These are phyloP conservation scores for Spodoptera exigua DNA, from an alignment of 2,888 invertebrate genomes.

Conservation along the genomic window DNA sequence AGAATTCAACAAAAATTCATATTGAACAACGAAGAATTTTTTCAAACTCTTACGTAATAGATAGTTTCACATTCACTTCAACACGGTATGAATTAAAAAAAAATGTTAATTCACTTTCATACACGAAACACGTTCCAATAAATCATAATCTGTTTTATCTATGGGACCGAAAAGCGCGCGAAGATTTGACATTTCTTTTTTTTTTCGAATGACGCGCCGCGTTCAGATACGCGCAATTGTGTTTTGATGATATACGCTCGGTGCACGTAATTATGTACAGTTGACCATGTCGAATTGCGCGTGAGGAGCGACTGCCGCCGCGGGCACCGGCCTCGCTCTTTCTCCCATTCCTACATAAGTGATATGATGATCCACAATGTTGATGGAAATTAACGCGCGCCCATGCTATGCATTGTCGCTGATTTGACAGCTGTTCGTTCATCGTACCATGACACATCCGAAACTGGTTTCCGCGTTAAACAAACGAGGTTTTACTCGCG, in stretches of 20 bases:
- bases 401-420: slow-evolving; percentile 65
- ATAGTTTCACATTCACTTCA: slow-evolving; percentile 85
- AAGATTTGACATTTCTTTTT: slow-evolving; percentile 68
- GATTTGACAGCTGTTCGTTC: slow-evolving; percentile 67
- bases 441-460: slow-evolving; percentile 39
- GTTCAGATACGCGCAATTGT: slow-evolving; percentile 66
- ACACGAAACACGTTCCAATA: slow-evolving; percentile 77
- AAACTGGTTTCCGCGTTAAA: slow-evolving; percentile 58
- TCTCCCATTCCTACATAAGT: slow-evolving; percentile 87
- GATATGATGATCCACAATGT: slow-evolving; percentile 76
- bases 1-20: slow-evolving; percentile 68
- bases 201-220: slow-evolving; percentile 57
- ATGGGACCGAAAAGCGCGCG: slow-evolving; percentile 68
- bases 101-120: slow-evolving; percentile 85
- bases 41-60: slow-evolving; percentile 77
- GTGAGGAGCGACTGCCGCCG: slow-evolving; percentile 82
- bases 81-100: slow-evolving; percentile 73
- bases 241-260: slow-evolving; percentile 67
- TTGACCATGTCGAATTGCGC: slow-evolving; percentile 88
- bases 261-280: slow-evolving; percentile 80
- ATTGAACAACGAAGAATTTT: slow-evolving; percentile 67
- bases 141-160: slow-evolving; percentile 61
- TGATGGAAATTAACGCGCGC: slow-evolving; percentile 78
- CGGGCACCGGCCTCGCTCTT: slow-evolving; percentile 83
- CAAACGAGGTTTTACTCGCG: slow-evolving; percentile 48